Percentiles rank a stretch among this genome's conserved stretches.
These are phyloP conservation scores for Haemorhous mexicanus DNA, from an alignment of 2,113 vertebrate genomes.

Conservation along the genomic window DNA sequence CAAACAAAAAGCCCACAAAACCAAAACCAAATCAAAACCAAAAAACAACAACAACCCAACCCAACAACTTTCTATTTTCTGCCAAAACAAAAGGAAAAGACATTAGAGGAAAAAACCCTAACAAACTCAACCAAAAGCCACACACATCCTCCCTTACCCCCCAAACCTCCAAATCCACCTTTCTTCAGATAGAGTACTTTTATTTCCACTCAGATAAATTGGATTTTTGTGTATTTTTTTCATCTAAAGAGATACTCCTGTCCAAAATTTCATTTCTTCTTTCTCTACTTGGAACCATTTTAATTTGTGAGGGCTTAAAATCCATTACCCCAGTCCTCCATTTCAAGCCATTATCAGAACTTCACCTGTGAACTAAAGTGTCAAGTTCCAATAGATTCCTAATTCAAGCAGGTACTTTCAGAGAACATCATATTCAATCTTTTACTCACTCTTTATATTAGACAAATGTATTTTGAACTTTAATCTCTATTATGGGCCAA, in stretches of 20 bases:
- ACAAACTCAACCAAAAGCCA: not conserved
- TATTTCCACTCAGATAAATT: not conserved
- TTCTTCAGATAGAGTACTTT: not conserved
- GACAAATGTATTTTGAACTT: not conserved
- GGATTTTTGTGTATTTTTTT: not conserved
- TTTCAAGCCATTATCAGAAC: not conserved
- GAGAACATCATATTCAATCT: not conserved
- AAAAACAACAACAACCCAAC: not conserved
- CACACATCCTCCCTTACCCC: rapidly evolving
- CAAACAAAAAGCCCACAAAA: too few relatives aligned
- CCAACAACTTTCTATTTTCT: not conserved
- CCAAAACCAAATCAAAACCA: not conserved
- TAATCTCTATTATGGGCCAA: not conserved
- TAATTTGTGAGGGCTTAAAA: not conserved
- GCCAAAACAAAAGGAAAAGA: not conserved
- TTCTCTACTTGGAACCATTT: not conserved
- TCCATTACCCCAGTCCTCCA: not conserved
- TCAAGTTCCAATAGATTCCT: not conserved
- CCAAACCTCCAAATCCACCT: not conserved
- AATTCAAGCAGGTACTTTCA: not conserved
- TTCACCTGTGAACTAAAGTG: not conserved
- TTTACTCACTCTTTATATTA: not conserved
- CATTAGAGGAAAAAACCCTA: not conserved
- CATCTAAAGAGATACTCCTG: not conserved
- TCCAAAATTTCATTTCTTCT: not conserved